Evolutionary conservation across 2,888 invertebrate species (phyloP), one percentile per base, ranked within the genome.

Genomic region (Pocota personata): DNA sequence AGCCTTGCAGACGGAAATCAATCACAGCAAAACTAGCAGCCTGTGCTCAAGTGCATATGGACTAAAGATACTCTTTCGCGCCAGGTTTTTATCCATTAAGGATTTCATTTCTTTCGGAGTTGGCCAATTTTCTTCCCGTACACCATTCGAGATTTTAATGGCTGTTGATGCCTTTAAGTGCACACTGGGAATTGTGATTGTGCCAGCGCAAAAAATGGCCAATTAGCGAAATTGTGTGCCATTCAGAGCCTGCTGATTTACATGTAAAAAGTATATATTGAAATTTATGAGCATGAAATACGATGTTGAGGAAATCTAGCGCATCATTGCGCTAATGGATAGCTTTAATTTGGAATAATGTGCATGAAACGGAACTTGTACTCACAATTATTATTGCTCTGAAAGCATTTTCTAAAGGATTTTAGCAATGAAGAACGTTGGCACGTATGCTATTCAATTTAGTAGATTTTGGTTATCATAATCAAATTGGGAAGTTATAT

Each of bases 211-310:
- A 46, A 88, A 88, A 87, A 88, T 87, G 88, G 89, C 89, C 91
- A 91, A 91, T 91, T 91, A 92, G 91, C 90, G 89, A 91, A 91
- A 92, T 92, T 91, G 91, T 91, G 91, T 91, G 90, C 91, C 89
- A 91, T 91, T 91, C 91, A 77, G 52, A 58, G 37, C 27, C 40
- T 64, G 27, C 64, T 64, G 62, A 82, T 77, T 82, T 82, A 77
- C 82, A 77, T 77, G 55, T 48, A 76, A 37, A 50, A 69, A 16
- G 64, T 57, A 43, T 50, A 71, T 80, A 66, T 64, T 69, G 40
- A 84, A 77, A 69, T 76, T 64, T 67, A 62, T 80, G 27, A 32
- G 80, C 62, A 73, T 75, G 14, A 84, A 55, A 58, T 43, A 66
- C 55, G 46, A 57, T 75, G 62, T 27, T 69, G 73, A 66, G 52